These are phyloP conservation scores for Torymus tubicola DNA, from an alignment of 2,888 invertebrate species.

Conservation along the genomic window DNA sequence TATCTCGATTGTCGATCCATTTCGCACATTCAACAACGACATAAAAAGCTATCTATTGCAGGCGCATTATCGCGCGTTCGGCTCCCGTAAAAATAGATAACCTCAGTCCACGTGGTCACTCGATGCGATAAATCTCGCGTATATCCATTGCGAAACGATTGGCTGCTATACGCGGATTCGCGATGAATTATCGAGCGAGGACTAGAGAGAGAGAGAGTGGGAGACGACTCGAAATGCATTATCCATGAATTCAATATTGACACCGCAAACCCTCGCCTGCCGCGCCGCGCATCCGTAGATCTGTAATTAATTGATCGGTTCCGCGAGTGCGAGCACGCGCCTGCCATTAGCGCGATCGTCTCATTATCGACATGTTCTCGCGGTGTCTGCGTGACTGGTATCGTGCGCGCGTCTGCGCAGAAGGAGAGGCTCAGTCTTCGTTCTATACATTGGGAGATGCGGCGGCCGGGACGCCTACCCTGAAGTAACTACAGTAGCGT, in stretches of 20 bases:
- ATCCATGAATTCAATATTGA: constrained; percentile 72
- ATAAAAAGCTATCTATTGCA: constrained; percentile 29
- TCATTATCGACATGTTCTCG: constrained; percentile 46
- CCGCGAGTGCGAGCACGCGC: constrained; percentile 17
- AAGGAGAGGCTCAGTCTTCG: no score
- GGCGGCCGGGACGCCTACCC: neutral
- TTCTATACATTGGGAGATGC: no score
- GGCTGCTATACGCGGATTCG: constrained; percentile 11
- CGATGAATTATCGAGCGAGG: constrained; percentile 52
- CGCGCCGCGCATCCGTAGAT: constrained; percentile 61
- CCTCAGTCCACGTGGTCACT: constrained; percentile 8
- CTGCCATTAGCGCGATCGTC: constrained; percentile 54
- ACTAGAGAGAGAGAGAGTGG: no score
- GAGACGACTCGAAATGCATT: constrained; percentile 63
- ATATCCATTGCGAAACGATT: constrained; percentile 47
- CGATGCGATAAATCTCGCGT: constrained; percentile 45
- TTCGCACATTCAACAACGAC: neutral
- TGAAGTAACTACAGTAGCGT: neutral
- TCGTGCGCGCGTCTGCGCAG: neutral
- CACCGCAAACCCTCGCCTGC: constrained; percentile 65
- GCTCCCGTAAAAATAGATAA: neutral
- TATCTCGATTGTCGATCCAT: neutral
- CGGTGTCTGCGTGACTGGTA: no score
- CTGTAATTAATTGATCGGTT: constrained; percentile 71
- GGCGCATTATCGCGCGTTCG: constrained; percentile 8